Conservation (phyloP, 2,113 vertebrate genomes). For the Misgurnus mizolepis region DNA sequence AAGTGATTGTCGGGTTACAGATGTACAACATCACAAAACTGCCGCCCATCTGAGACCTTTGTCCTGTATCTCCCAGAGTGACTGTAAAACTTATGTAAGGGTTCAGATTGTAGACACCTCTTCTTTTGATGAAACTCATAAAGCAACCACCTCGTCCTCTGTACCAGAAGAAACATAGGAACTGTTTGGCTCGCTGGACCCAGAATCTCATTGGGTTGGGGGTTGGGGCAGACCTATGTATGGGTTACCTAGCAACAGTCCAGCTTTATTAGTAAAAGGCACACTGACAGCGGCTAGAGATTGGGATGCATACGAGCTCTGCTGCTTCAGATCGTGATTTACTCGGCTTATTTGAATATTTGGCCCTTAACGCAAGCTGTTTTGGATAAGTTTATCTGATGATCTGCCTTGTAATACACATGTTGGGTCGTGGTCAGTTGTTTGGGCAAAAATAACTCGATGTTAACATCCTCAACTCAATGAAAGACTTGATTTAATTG, state of each 20-base stretch:
- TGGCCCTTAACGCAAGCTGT: conserved; percentile 49
- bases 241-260: conserved; percentile 82
- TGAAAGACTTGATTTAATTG: conserved; percentile 16
- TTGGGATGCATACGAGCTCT: conserved; percentile 37
- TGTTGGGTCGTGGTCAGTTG: not conserved
- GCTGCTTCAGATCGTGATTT: conserved; percentile 53
- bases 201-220: conserved; percentile 60
- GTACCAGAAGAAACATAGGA: conserved; percentile 62
- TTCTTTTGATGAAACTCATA: conserved; percentile 70
- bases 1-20: not conserved
- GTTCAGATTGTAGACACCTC: conserved; percentile 28
- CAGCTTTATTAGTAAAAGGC: conserved; percentile 68
- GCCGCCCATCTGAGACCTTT: conserved; percentile 13
- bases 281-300: conserved; percentile 45
- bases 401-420: not conserved
- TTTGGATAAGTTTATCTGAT: conserved; percentile 51
- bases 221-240: conserved; percentile 48
- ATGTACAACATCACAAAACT: conserved; percentile 3
- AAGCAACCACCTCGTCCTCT: conserved; percentile 60
- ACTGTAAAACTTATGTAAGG: conserved; percentile 13
- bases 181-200: conserved; percentile 71
- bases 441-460: not conserved
- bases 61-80: conserved; percentile 29
- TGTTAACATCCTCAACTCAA: not conserved
- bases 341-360: conserved; percentile 62